These are phyloP conservation scores for Anthrax anthrax DNA, from an alignment of 2,888 invertebrate species.

Conservation along the genomic window DNA sequence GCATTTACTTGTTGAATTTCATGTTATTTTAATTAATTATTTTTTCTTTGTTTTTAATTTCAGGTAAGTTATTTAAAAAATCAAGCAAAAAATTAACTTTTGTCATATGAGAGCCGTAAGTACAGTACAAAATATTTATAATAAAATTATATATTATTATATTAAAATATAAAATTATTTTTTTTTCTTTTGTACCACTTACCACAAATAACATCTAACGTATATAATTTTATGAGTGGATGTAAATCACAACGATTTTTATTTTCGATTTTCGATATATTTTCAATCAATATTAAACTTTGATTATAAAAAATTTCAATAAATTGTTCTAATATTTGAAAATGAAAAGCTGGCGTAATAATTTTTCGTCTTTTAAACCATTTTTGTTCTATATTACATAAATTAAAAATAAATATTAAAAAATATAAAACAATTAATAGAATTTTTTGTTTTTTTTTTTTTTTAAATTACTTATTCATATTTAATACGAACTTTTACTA, in stretches of 20 bases:
- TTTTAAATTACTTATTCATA: too few species aligned
- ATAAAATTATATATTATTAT: too few species aligned
- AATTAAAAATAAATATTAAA: background rate
- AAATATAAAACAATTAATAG: too few species aligned
- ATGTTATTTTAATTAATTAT: background rate
- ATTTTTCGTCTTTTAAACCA: conserved; percentile 47
- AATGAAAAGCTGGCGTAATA: conserved; percentile 67
- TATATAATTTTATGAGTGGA: background rate
- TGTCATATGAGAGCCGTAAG: too few species aligned
- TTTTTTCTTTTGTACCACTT: too few species aligned
- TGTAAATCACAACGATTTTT: conserved; percentile 25
- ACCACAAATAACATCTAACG: conserved; percentile 8
- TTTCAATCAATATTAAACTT: conserved; percentile 40
- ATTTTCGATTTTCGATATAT: conserved; percentile 40
- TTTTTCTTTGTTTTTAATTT: background rate
- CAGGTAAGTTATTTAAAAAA: too few species aligned
- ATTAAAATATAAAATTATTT: too few species aligned
- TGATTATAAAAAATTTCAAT: conserved; percentile 54
- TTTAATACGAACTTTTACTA: conserved; percentile 18
- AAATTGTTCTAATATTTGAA: conserved; percentile 59
- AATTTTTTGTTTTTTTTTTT: too few species aligned
- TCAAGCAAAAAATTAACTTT: too few species aligned
- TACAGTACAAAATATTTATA: too few species aligned
- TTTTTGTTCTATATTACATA: conserved; percentile 14
- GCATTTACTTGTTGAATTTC: too few species aligned